phyloP scores from a whole-genome alignment of 2,888 invertebrate genomes.

The Dasypogon diadema region DNA sequence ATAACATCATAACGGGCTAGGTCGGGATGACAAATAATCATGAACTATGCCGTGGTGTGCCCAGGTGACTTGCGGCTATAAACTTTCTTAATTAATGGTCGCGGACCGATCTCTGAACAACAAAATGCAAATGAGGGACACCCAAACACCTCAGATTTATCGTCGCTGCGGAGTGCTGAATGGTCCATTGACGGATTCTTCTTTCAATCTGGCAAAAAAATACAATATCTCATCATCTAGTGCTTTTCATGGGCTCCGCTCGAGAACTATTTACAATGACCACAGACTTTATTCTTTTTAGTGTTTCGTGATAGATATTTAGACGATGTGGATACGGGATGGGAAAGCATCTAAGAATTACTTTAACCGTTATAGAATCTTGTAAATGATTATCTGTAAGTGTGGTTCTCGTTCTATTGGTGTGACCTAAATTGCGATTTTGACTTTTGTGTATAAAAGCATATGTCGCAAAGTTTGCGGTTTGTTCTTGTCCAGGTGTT shows the following conservation, averaged over 20 bases:
- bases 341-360: neutral
- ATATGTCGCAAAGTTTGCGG: neutral
- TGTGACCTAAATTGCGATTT: neutral
- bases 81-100: slow-evolving; percentile 28
- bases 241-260: neutral
- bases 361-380: neutral
- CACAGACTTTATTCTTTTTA: neutral
- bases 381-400: neutral
- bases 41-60: neutral
- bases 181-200: neutral
- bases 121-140: slow-evolving; percentile 34
- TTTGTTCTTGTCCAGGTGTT: neutral
- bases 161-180: neutral
- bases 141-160: neutral
- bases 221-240: neutral
- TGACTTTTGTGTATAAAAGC: neutral
- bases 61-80: neutral
- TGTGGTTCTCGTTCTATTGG: neutral
- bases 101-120: neutral
- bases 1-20: neutral
- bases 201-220: neutral
- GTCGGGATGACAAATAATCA: neutral
- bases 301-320: neutral
- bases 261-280: neutral
- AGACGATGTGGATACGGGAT: neutral